Percentiles rank a stretch among this genome's conserved stretches.
These are phyloP conservation scores for Cygnus atratus DNA, from an alignment of 2,113 vertebrate species.

Conservation along the genomic window DNA sequence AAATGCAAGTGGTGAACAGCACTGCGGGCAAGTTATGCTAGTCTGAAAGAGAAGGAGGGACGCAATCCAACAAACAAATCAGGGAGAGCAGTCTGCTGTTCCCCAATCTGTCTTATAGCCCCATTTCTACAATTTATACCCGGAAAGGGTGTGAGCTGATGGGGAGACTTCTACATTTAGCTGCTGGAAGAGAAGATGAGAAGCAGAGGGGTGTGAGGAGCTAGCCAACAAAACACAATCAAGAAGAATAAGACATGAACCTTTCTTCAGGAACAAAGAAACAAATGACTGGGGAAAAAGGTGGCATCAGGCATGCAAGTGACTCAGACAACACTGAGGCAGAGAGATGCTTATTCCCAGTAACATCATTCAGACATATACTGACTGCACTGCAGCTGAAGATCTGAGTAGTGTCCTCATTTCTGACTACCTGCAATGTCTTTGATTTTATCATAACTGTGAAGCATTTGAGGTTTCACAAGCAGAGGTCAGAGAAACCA, in stretches of 20 bases:
- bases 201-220: neutral
- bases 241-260: neutral
- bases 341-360: neutral
- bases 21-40: neutral
- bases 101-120: neutral
- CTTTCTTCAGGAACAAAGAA: neutral
- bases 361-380: neutral
- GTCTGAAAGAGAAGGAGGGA: neutral
- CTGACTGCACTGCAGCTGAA: neutral
- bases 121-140: neutral
- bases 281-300: neutral
- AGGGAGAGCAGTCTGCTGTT: neutral
- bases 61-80: neutral
- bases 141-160: neutral
- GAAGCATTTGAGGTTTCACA: neutral
- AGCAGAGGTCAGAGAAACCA: neutral
- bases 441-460: neutral
- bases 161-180: neutral
- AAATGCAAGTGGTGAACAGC: neutral
- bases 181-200: neutral
- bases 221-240: neutral
- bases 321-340: fast-evolving
- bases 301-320: neutral
- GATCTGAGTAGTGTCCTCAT: neutral
- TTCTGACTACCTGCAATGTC: neutral